These are phyloP conservation scores for Chrysaora quinquecirrha DNA, from an alignment of 30 jellyfish, hydroid and myxozoan species.

Conservation along the genomic window DNA sequence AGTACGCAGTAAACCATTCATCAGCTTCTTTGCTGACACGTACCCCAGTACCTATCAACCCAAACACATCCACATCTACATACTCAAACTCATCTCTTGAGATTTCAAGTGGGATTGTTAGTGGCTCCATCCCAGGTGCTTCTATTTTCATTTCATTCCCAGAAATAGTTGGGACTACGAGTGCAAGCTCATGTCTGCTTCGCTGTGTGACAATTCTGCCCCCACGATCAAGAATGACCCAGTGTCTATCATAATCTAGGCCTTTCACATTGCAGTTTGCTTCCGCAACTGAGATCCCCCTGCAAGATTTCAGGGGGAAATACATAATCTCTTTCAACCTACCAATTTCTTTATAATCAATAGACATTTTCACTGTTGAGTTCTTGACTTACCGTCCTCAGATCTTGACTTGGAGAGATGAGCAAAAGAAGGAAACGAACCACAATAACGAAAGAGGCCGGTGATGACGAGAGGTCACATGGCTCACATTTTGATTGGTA, in stretches of 20 bases:
- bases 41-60: constrained; percentile 48
- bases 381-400: no score
- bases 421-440: no score
- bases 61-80: constrained; percentile 25
- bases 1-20: constrained; percentile 59
- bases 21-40: constrained; percentile 71
- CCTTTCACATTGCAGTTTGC: constrained; percentile 7
- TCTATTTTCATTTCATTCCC: background rate
- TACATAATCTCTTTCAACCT: background rate
- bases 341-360: background rate
- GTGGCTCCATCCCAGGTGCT: constrained; percentile 63
- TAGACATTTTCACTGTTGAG: no score
- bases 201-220: constrained; percentile 14
- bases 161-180: background rate
- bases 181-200: constrained; percentile 2
- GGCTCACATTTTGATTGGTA: no score
- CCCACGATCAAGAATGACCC: constrained; percentile 8
- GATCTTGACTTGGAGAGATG: no score
- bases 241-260: background rate
- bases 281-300: background rate
- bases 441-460: no score
- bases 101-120: background rate
- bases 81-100: background rate
- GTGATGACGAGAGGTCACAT: no score
- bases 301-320: constrained; percentile 4